These are phyloP conservation scores for Spinus pinus DNA, from an alignment of 2,797 vertebrate species.

Conservation along the genomic window DNA sequence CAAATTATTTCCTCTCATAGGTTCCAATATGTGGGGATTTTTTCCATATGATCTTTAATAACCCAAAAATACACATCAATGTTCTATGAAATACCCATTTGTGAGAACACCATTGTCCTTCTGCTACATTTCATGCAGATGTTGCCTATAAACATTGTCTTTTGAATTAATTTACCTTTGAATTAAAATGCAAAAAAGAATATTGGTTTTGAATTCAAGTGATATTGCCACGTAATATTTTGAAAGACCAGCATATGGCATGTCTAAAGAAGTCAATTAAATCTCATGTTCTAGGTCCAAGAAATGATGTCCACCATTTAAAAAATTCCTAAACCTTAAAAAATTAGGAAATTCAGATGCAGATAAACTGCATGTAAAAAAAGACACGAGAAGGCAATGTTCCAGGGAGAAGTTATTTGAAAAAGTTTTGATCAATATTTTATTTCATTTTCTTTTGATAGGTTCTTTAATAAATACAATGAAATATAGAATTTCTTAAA, in stretches of 20 bases:
- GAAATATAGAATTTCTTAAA: not conserved
- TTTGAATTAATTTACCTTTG: not conserved
- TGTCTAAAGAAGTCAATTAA: not conserved
- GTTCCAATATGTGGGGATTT: not conserved
- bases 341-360: not conserved
- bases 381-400: accelerated
- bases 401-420: not conserved
- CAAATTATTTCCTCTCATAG: not conserved
- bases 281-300: not conserved
- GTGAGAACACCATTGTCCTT: not conserved
- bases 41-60: not conserved
- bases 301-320: not conserved
- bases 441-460: not conserved
- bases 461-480: not conserved
- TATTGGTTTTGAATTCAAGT: not conserved
- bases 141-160: not conserved
- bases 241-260: not conserved
- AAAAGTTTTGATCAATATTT: not conserved
- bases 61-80: not conserved
- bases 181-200: not conserved
- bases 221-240: not conserved
- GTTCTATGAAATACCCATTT: not conserved
- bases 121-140: not conserved
- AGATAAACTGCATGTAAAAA: not conserved
- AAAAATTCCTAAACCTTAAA: not conserved